These are phyloP conservation scores for Phytoseiulus persimilis DNA, from an alignment of 2,888 invertebrate species.

Conservation along the genomic window DNA sequence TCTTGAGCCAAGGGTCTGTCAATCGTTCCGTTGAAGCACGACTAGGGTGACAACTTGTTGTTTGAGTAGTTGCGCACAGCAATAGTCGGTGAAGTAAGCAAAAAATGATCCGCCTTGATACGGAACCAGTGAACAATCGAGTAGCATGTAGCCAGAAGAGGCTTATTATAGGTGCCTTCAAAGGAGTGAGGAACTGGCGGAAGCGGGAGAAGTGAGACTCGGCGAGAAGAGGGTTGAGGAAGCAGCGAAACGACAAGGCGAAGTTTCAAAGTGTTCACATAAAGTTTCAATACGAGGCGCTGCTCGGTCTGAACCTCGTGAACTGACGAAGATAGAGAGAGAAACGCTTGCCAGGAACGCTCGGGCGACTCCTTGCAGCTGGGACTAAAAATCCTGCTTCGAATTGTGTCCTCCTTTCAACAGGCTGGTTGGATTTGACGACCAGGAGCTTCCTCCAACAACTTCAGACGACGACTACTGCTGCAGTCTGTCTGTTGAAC, in stretches of 20 bases:
- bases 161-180: background rate
- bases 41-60: background rate
- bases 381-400: background rate
- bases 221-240: too few species aligned
- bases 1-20: background rate
- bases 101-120: background rate
- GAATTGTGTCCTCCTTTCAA: background rate
- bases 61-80: background rate
- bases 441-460: background rate
- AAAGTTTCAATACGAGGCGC: background rate
- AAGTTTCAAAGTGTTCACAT: background rate
- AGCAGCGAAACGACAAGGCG: background rate
- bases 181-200: background rate
- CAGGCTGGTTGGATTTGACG: background rate
- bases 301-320: background rate
- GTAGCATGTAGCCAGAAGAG: background rate
- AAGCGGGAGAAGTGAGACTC: background rate
- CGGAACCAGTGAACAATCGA: background rate
- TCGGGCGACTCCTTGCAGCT: background rate
- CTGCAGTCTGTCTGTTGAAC: constrained; percentile 5
- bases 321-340: background rate
- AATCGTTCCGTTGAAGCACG: background rate
- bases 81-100: too few species aligned
- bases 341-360: background rate
- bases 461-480: background rate